Evolutionary conservation across 2,888 invertebrate genomes (phyloP).

Genomic region (Abrostola tripartita): DNA sequence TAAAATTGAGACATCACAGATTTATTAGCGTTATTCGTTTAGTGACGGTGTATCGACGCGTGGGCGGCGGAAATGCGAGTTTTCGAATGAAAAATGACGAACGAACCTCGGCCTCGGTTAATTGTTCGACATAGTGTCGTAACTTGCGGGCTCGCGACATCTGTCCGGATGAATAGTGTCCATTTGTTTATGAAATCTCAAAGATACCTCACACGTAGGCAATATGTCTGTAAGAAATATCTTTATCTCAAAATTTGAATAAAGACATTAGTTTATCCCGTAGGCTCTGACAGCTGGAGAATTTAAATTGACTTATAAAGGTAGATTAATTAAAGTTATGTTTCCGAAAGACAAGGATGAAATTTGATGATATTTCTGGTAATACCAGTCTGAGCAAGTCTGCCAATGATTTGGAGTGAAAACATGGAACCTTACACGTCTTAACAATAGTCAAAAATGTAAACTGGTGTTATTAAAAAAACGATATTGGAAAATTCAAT

Average conservation of each 20-base stretch:
- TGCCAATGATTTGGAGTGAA: not conserved
- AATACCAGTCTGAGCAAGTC: not conserved
- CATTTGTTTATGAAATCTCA: slow-evolving; percentile 39
- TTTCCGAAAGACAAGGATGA: not conserved
- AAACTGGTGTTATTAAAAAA: too few species aligned
- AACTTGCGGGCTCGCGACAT: slow-evolving; percentile 28
- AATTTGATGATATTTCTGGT: slow-evolving; percentile 5
- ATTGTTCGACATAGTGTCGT: slow-evolving; percentile 43
- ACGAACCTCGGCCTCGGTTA: slow-evolving; percentile 41
- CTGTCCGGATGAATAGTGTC: slow-evolving; percentile 48
- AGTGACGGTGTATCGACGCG: slow-evolving; percentile 48
- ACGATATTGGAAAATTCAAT: too few species aligned
- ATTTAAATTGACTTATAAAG: slow-evolving; percentile 22
- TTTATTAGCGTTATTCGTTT: slow-evolving; percentile 39
- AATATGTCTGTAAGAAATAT: slow-evolving; percentile 37
- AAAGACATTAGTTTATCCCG: slow-evolving; percentile 28
- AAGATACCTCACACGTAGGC: slow-evolving; percentile 51
- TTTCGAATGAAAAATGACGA: slow-evolving; percentile 66
- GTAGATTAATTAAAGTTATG: slow-evolving; percentile 4
- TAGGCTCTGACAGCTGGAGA: slow-evolving; percentile 12
- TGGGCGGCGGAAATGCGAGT: slow-evolving; percentile 50
- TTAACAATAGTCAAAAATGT: too few species aligned
- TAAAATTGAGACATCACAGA: slow-evolving; percentile 42
- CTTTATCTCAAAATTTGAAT: slow-evolving; percentile 45
- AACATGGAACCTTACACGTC: too few species aligned